Base-by-base conservation (phyloP, 2,888 invertebrate genomes). In the Theristus sp. region DNA sequence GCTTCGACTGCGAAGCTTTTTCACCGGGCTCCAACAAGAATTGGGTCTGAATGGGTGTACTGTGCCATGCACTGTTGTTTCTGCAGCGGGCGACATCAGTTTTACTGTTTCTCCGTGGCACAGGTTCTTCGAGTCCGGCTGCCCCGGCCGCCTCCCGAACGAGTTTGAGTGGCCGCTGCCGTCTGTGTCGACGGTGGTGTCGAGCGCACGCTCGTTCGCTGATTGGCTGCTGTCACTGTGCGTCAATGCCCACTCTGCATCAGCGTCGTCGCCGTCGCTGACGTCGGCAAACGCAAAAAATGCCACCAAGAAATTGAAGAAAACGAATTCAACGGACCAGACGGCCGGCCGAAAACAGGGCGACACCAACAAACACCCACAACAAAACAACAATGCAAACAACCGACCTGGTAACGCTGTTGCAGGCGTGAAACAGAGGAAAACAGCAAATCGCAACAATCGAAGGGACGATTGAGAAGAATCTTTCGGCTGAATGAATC, bases 61-160 rank as follows among this genome's bases (percentile, higher is more conserved):
- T 38, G 6, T 38, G 6, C 10, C 38, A 38, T 38, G 38, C 6
- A 17, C 38, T 38, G 38, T 38, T 38, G 6, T 13, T 38, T 38
- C 17, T 38, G 10, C 38, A 38, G 17, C 10, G 17, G 38, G 6
- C 38, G 10, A 17, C 6, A 17, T 13, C 6, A 17, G 6, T 17
- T 38, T 38, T 13, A 38, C 6, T 13, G 17, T 17, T 13, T 13
- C 6, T 38, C 17, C 6, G 3, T n/a, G 6, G n/a, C 52, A 25
- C 52, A 58, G 63, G 63, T 70, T 72, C 62, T 72, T 71, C 61
- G 71, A 71, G 61, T 65, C 67, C 52, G 71, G 71, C 13, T 58
- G 58, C 6, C 58, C 47, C 24, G 62, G 60, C 22, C 58, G 60
- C 1, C 30, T 63, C 24, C 53, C 56, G 6, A 49, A 63, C 60